Conservation (phyloP, 2,113 vertebrate genomes). For the Pelobates fuscus region DNA sequence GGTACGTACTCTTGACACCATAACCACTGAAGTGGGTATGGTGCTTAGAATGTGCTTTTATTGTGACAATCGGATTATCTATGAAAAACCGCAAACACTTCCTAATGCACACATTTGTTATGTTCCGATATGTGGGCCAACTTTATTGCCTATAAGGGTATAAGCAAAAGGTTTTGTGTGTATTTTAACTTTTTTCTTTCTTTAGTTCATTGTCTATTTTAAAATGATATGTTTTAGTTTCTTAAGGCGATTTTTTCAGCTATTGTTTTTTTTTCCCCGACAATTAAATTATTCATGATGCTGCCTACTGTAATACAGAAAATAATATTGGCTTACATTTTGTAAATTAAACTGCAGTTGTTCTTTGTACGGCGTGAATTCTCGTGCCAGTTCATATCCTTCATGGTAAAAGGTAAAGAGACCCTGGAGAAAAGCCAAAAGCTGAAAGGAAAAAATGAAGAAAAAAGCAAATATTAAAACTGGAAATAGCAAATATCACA, state of each 20-base stretch:
- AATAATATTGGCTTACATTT: conserved; percentile 79
- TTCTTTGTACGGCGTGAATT: conserved; percentile 95
- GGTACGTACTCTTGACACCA: too few relatives aligned
- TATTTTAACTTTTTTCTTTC: background rate
- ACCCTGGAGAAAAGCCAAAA: conserved; percentile 96
- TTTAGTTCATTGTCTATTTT: background rate
- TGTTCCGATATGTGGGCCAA: too few relatives aligned
- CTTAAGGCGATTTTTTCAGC: conserved; percentile 5
- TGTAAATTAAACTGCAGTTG: conserved; percentile 98
- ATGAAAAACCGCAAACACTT: too few relatives aligned
- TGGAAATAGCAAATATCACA: conserved; percentile 2
- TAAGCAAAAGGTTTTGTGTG: background rate
- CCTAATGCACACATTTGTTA: too few relatives aligned
- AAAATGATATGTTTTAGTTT: conserved; percentile 39
- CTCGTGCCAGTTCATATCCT: conserved; percentile 95
- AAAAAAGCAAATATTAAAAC: conserved; percentile 47
- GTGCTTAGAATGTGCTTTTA: too few relatives aligned
- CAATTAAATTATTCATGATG: conserved; percentile 43
- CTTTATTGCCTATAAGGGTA: too few relatives aligned
- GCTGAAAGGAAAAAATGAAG: conserved; percentile 70
- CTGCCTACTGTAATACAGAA: conserved; percentile 12
- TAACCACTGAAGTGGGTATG: too few relatives aligned
- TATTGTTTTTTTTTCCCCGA: conserved; percentile 20
- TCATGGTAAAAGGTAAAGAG: conserved; percentile 98
- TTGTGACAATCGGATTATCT: too few relatives aligned